These are phyloP conservation scores for Aplodontia rufa DNA, from an alignment of 2,113 vertebrate genomes.

Conservation along the genomic window DNA sequence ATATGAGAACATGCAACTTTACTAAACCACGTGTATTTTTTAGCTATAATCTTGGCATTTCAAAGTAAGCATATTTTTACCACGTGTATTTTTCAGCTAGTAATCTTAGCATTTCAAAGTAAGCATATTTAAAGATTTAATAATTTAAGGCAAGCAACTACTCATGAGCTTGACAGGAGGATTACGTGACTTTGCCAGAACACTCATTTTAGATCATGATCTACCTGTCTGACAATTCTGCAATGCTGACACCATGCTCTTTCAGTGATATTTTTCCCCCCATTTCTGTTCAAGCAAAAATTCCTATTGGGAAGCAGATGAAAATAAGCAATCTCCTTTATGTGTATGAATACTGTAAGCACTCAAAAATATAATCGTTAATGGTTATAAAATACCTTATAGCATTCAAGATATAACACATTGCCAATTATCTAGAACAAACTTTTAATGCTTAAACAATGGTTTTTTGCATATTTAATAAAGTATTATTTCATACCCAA, in stretches of 20 bases:
- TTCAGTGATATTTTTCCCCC: not conserved
- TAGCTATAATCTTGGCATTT: not conserved
- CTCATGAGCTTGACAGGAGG: not conserved
- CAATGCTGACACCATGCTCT: not conserved
- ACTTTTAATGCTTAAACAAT: not conserved
- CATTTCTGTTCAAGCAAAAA: not conserved
- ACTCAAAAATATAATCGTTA: not conserved
- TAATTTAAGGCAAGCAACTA: not conserved
- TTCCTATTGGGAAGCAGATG: not conserved
- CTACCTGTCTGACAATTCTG: not conserved
- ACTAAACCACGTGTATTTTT: not conserved
- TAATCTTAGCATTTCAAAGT: not conserved
- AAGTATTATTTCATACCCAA: slow-evolving; percentile 1
- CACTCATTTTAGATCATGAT: not conserved
- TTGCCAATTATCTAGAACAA: slow-evolving; percentile 9
- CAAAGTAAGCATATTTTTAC: slow-evolving; percentile 2
- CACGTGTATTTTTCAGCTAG: not conserved
- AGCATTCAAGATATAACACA: not conserved
- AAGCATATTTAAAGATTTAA: slow-evolving; percentile 13
- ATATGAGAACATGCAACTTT: not conserved
- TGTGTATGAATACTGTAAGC: not conserved
- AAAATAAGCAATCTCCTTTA: not conserved
- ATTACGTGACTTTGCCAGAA: not conserved
- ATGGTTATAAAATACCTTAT: not conserved
- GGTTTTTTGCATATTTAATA: not conserved